Evolutionary conservation across 2,113 vertebrate genomes (phyloP), one percentile per base, ranked within the genome.

Genomic region (Sisor rabdophorus): DNA sequence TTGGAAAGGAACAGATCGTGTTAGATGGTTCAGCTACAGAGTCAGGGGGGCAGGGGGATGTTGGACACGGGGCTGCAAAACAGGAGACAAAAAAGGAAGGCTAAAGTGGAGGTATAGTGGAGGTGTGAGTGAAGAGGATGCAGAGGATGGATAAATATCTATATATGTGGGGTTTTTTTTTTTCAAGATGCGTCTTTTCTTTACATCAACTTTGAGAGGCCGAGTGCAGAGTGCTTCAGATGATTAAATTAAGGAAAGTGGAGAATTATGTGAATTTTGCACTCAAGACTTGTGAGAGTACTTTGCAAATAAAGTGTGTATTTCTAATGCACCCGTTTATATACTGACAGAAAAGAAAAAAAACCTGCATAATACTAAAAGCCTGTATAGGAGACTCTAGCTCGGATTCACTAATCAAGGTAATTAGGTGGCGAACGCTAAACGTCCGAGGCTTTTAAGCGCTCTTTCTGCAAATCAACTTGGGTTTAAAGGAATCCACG

Each of bases 401-500:
- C 64, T 58, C 75, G 22, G 20, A 77, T 59, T 60, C 54, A 48
- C 58, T 50, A 73, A 44, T 36, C 76, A 28, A 7, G 22, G 69
- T 55, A 71, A 72, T 78, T 63, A 78, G 69, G 36, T 30, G 26
- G 44, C 28, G 28, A 78, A 30, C 30, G 67, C 67, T 71, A 52
- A 73, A 44, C 40, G 16, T 61, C 44, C 4, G 24, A 61, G 56
- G 64, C 64, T 69, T 77, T 77, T 77, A 77, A 69, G 64, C 47
- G n/a, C 74, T 40, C 47, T 65, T 67, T 64, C 74, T 26, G 32
- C 53, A 58, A 69, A 76, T 56, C 47, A 32, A 36, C 24, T 68
- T 19, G 20, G 7, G 30, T 40, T 67, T 67, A 63, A 68, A 71
- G 59, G 60, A 73, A 73, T 67, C 54, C 65, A 28, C 72, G 32